phyloP scores from a whole-genome alignment of 2,113 vertebrate genomes.

The Apaloderma vittatum region DNA sequence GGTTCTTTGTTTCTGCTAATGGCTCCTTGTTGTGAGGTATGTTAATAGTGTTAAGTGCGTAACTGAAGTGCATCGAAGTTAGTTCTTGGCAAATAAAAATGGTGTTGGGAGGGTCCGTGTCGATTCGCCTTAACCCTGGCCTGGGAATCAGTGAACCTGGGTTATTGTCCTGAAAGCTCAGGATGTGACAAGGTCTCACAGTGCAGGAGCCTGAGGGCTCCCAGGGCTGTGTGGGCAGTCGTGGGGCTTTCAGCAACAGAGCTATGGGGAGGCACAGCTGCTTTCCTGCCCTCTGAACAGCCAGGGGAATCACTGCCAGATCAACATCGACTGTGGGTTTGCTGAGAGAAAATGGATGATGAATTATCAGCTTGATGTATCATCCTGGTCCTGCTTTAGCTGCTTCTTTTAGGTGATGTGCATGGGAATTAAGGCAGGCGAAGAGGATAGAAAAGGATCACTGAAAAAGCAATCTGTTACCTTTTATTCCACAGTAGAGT shows the following conservation, averaged over 20 bases:
- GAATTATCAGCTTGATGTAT: background rate
- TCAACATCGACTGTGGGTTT: fast-evolving
- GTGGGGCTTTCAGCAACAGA: background rate
- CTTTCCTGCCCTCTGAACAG: background rate
- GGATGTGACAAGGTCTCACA: too few relatives aligned
- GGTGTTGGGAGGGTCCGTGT: too few relatives aligned
- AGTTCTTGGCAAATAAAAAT: too few relatives aligned
- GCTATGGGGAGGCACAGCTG: background rate
- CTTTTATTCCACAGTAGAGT: background rate
- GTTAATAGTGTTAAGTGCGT: too few relatives aligned
- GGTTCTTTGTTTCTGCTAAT: too few relatives aligned
- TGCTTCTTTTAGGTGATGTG: background rate
- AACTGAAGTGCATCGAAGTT: too few relatives aligned
- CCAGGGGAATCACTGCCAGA: background rate
- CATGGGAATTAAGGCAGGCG: background rate
- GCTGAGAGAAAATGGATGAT: background rate
- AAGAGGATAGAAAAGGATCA: background rate
- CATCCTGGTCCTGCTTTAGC: background rate
- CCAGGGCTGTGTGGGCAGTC: too few relatives aligned
- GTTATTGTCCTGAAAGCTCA: too few relatives aligned
- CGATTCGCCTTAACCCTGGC: too few relatives aligned
- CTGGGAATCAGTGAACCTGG: too few relatives aligned
- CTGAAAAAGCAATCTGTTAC: background rate
- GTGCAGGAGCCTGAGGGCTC: background rate
- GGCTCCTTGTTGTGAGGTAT: too few relatives aligned